Conservation (phyloP, 2,113 vertebrate species). For the Phrynosoma platyrhinos region DNA sequence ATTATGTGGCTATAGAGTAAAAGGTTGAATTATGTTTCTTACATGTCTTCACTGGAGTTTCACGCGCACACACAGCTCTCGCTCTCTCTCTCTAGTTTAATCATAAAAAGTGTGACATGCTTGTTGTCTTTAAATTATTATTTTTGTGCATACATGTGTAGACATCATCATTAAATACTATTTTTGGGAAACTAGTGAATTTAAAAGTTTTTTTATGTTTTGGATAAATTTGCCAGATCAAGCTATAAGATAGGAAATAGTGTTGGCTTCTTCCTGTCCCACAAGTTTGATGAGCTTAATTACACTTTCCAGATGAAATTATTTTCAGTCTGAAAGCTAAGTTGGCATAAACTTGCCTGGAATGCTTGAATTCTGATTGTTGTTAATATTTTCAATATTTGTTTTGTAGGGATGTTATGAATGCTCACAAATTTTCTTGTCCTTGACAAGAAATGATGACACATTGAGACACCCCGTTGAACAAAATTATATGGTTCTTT, state of each 20-base stretch:
- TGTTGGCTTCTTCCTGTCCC: not conserved
- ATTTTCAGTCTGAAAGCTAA: slow-evolving; percentile 7
- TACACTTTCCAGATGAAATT: not conserved
- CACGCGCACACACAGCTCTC: too few relatives aligned
- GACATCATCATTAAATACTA: not conserved
- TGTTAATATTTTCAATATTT: not conserved
- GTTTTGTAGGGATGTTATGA: too few relatives aligned
- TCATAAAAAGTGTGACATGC: not conserved
- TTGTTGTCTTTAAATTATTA: not conserved
- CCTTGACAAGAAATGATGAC: too few relatives aligned
- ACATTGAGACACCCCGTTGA: too few relatives aligned
- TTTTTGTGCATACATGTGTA: not conserved
- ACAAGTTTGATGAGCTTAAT: not conserved
- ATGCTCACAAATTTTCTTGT: too few relatives aligned
- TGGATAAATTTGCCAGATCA: not conserved
- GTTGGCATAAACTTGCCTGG: not conserved
- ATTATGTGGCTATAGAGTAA: not conserved
- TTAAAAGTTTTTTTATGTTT: not conserved
- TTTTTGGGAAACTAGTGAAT: not conserved
- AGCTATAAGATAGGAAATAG: not conserved
- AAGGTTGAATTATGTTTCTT: not conserved
- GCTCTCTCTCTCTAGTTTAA: too few relatives aligned
- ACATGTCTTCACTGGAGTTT: too few relatives aligned
- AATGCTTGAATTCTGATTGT: not conserved
- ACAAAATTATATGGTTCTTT: too few relatives aligned